A percentile compares a stretch with the other conserved stretches of the same genome.
These are phyloP conservation scores for Geothlypis trichas DNA, from an alignment of 2,113 vertebrate genomes.

Conservation along the genomic window DNA sequence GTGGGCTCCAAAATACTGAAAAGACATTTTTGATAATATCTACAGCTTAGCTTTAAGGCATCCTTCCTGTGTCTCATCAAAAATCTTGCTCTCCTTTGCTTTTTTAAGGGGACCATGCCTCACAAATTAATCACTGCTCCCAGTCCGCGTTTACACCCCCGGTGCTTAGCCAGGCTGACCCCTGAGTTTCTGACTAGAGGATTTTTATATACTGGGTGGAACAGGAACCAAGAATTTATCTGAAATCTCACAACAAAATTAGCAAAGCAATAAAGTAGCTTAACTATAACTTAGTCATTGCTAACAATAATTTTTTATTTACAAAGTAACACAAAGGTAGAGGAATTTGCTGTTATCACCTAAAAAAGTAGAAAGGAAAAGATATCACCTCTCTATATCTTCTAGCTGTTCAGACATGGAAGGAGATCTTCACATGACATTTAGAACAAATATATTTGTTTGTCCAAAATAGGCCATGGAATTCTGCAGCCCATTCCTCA, in stretches of 20 bases:
- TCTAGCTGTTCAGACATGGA: neutral
- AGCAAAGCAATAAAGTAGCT: neutral
- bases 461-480: conserved; percentile 6
- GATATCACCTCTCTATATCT: neutral
- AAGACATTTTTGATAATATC: neutral
- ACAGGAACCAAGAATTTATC: neutral
- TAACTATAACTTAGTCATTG: neutral
- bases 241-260: neutral
- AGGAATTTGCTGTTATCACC: neutral
- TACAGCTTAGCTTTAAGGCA: neutral
- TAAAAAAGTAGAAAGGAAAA: neutral
- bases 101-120: neutral
- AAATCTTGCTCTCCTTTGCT: neutral
- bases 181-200: neutral
- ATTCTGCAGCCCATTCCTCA: neutral
- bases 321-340: neutral
- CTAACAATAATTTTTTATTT: neutral
- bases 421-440: neutral
- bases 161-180: neutral
- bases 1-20: neutral
- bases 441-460: conserved; percentile 30
- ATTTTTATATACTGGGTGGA: neutral
- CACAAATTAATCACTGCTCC: neutral
- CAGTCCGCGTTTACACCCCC: neutral
- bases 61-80: neutral